Evolutionary conservation across 2,888 invertebrate genomes (phyloP).

Genomic region (Camponotus fellah): DNA sequence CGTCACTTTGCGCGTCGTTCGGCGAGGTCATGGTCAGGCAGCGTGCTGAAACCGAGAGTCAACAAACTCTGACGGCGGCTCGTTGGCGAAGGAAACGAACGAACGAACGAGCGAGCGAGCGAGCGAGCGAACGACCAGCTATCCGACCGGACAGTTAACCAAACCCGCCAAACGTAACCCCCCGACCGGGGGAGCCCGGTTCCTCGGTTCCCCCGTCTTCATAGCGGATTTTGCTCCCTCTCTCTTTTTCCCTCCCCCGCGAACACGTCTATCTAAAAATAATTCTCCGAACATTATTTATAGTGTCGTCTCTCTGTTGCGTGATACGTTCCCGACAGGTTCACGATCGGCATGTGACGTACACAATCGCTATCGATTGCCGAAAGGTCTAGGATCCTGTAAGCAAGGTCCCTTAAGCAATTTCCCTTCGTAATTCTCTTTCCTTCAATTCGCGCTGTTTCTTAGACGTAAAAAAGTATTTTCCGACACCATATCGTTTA

Average conservation of each 20-base stretch:
- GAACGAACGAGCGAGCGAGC: conserved; percentile 64
- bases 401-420: no score
- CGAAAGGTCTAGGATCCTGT: neutral
- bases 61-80: conserved; percentile 82
- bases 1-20: conserved; percentile 83
- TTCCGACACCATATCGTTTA: no score
- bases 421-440: no score
- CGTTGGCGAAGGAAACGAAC: conserved; percentile 62
- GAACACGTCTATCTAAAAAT: conserved; percentile 68
- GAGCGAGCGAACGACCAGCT: conserved; percentile 68
- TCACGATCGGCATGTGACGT: conserved; percentile 21
- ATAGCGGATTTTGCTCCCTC: conserved; percentile 55
- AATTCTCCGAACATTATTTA: conserved; percentile 72
- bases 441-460: no score
- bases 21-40: conserved; percentile 85
- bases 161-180: conserved; percentile 70
- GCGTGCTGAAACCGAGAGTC: conserved; percentile 85
- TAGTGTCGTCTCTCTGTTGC: conserved; percentile 55
- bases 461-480: no score
- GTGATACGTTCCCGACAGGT: conserved; percentile 60
- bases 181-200: conserved; percentile 59
- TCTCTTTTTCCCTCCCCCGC: conserved; percentile 9
- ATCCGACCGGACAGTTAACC: conserved; percentile 70
- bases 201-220: conserved; percentile 33
- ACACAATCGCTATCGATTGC: conserved; percentile 16